Percentiles rank a stretch among this genome's conserved stretches.
Evolutionary conservation across 2,888 invertebrate species (phyloP).

Genomic region (Pollenia griseotomentosa): DNA sequence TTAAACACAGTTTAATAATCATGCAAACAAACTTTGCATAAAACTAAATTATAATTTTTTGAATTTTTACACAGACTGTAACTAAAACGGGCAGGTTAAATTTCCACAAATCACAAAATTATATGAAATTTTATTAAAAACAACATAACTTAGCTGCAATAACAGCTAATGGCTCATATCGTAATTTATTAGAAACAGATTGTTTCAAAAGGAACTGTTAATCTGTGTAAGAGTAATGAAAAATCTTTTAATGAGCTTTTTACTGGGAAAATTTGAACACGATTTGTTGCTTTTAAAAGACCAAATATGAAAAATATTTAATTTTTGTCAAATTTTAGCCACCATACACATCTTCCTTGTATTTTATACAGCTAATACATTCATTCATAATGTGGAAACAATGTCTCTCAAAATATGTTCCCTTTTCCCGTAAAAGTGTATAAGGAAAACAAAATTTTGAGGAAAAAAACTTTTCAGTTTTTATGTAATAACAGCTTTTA

Average conservation of each 20-base stretch:
- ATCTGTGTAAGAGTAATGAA: not conserved
- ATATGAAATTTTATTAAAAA: constrained; percentile 53
- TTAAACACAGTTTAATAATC: constrained; percentile 71
- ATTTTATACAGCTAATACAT: too few relatives aligned
- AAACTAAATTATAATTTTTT: constrained; percentile 58
- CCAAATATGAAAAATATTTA: too few relatives aligned
- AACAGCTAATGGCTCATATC: constrained; percentile 27
- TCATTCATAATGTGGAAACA: too few relatives aligned
- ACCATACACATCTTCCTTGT: too few relatives aligned
- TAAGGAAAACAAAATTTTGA: too few relatives aligned
- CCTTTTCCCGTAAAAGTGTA: too few relatives aligned
- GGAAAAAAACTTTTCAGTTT: too few relatives aligned
- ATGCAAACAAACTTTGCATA: constrained; percentile 56
- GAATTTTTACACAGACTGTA: constrained; percentile 6
- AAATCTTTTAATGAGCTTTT: not conserved
- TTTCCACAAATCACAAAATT: constrained; percentile 66
- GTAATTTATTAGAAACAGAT: constrained; percentile 22
- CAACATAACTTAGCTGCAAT: constrained; percentile 35
- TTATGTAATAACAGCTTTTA: too few relatives aligned
- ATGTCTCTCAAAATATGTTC: too few relatives aligned
- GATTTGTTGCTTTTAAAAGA: too few relatives aligned
- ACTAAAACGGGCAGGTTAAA: constrained; percentile 32
- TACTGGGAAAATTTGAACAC: too few relatives aligned
- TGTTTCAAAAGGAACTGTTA: constrained; percentile 7
- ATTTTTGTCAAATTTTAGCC: too few relatives aligned